Conservation (phyloP, 1,140 invertebrate genomes). For the Aphaenogaster rudis region DNA sequence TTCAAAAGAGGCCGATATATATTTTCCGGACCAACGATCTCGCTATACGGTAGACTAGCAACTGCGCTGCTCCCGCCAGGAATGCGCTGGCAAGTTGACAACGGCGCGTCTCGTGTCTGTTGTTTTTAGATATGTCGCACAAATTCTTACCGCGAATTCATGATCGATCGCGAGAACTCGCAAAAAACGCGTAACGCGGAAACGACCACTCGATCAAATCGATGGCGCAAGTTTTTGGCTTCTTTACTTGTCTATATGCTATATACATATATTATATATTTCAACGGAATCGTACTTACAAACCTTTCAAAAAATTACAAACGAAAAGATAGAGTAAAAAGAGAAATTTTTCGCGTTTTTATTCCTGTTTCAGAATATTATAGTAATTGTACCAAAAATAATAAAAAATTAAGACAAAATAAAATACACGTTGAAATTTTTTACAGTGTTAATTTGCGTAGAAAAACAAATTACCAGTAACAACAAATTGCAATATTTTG, state of each 20-base stretch:
- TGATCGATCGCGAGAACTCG: neutral
- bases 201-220: neutral
- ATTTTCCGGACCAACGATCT: conserved; percentile 70
- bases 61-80: conserved; percentile 66
- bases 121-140: conserved; percentile 77
- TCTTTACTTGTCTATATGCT: neutral
- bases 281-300: neutral
- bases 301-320: neutral
- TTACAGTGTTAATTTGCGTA: neutral
- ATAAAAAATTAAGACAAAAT: neutral
- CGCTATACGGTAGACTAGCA: conserved; percentile 58
- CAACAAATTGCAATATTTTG: neutral
- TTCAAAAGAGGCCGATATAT: conserved; percentile 64
- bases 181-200: neutral
- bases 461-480: neutral
- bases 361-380: neutral
- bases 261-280: neutral
- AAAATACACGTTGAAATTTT: neutral
- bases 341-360: neutral
- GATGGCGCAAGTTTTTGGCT: neutral
- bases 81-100: conserved; percentile 83
- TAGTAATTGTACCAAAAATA: neutral
- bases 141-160: conserved; percentile 48
- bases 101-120: conserved; percentile 73
- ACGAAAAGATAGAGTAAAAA: neutral